Base-by-base conservation (phyloP, 2,797 vertebrate species). In the Gouania willdenowi region DNA sequence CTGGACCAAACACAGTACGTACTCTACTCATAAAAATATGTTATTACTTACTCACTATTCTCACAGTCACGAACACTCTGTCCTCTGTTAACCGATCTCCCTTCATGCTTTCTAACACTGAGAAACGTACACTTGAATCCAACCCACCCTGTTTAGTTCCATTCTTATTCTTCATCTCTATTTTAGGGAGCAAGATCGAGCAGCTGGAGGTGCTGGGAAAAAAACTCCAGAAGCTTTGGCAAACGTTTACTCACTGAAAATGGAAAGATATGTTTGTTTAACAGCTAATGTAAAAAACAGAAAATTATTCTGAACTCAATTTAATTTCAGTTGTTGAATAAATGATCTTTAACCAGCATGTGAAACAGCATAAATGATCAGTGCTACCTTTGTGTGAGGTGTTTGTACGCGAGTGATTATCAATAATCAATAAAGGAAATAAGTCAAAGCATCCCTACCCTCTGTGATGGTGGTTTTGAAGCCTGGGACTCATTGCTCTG, bases 371-470 rank as follows among this genome's bases (percentile, higher is more conserved):
- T 65, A 41, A 46, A 51, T 65, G 57, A 67, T 16, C 46, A 56
- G 8, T 31, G 38, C 41, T 43, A 13, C 24, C 32, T 43, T 36
- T 43, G 29, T 47, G 19, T 9, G 2, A 25, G 28, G n/a, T 31
- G 28, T 30, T 53, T 28, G 27, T 33, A 39, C 17, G 58, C 26
- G 56, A 46, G 63, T 57, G 66, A 82, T 81, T 78, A 81, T 79
- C 75, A 86, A 79, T 82, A 84, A 86, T 85, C 85, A 66, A 86
- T 86, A 28, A 6, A 47, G 33, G 33, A 67, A 71, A 75, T 80
- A 69, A 55, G 64, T 82, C 27, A 69, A 55, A 47, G 29, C 44
- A 36, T 54, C 25, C 55, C 47, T 24, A 54, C 25, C 52, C 47
- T 21, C 10, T n/a, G n/a, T n/a, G 15, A 27, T 39, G 66, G 30